Conservation (phyloP, 2,888 invertebrate genomes). For the Bhutanitis thaidina region DNA sequence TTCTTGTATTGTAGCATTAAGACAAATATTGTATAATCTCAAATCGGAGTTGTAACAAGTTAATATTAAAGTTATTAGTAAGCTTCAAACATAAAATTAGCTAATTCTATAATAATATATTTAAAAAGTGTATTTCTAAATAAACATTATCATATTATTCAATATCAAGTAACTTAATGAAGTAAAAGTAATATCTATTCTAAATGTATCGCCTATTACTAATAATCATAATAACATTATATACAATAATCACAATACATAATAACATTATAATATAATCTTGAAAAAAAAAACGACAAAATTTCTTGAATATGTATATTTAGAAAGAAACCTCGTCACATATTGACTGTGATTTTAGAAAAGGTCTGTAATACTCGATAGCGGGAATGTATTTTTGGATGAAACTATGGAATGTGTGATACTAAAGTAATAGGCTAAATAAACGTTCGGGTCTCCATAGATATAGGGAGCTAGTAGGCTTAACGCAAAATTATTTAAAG, state of each 20-base stretch:
- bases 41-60: slow-evolving; percentile 1
- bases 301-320: too few relatives aligned
- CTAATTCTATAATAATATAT: not conserved
- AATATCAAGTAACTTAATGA: not conserved
- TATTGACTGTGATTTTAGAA: slow-evolving; percentile 19
- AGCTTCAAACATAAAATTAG: not conserved
- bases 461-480: not conserved
- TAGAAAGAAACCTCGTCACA: not conserved
- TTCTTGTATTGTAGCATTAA: slow-evolving; percentile 18
- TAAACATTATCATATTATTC: not conserved
- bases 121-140: not conserved
- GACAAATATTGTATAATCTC: slow-evolving; percentile 8
- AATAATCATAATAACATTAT: not conserved
- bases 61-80: not conserved
- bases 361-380: slow-evolving; percentile 9
- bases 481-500: too few relatives aligned
- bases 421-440: slow-evolving; percentile 9
- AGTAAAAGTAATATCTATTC: not conserved
- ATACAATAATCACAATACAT: too few relatives aligned
- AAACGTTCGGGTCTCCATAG: too few relatives aligned
- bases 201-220: slow-evolving; percentile 1
- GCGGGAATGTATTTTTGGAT: slow-evolving; percentile 28
- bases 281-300: too few relatives aligned
- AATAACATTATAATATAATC: not conserved
- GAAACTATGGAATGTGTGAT: slow-evolving; percentile 16